phyloP scores from a whole-genome alignment of 2,113 vertebrate species.

The Mesitornis unicolor region DNA sequence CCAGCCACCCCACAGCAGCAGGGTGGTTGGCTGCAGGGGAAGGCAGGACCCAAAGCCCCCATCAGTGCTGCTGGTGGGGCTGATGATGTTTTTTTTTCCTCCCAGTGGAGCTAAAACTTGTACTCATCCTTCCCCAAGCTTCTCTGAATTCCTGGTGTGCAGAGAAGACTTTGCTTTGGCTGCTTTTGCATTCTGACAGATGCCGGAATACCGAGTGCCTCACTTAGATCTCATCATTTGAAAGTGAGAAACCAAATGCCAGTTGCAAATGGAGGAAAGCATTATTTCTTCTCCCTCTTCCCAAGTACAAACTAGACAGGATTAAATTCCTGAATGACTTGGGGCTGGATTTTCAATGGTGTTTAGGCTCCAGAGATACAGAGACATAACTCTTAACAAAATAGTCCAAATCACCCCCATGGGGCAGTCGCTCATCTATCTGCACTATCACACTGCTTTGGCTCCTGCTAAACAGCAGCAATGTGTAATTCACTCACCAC shows the following conservation, averaged over 20 bases:
- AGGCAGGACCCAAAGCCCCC: background rate
- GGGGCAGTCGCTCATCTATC: background rate
- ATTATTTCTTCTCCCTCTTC: background rate
- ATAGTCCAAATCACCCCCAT: background rate
- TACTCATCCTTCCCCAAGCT: background rate
- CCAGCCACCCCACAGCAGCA: background rate
- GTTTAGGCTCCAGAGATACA: constrained; percentile 15
- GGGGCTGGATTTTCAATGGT: background rate
- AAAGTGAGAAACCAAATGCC: background rate
- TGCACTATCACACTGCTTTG: background rate
- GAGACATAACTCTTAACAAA: constrained; percentile 29
- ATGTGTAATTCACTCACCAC: background rate
- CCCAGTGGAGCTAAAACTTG: background rate
- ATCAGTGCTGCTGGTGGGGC: accelerated
- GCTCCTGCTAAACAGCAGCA: background rate
- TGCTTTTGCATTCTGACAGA: background rate
- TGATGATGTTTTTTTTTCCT: background rate
- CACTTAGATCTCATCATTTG: background rate
- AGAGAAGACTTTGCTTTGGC: background rate
- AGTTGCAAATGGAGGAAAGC: background rate
- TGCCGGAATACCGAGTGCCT: background rate
- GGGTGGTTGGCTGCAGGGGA: background rate
- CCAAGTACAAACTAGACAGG: background rate
- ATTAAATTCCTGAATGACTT: background rate
- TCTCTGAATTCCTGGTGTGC: background rate